Percentiles rank a stretch among this genome's conserved stretches.
phyloP scores from a whole-genome alignment of 2,888 invertebrate species.

The Carabus problematicus region DNA sequence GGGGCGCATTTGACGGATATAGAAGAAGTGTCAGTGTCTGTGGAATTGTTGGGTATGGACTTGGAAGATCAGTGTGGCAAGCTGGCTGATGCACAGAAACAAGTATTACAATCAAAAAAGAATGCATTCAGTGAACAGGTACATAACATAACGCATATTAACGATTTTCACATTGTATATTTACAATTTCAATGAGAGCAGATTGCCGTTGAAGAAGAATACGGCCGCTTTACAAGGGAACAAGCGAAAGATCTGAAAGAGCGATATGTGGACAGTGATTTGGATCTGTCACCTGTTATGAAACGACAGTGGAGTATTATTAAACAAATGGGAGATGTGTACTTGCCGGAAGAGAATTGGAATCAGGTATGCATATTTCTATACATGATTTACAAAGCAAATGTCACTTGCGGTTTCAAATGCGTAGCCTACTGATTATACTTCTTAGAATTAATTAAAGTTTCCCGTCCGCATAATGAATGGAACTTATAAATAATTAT shows the following conservation, averaged over 20 bases:
- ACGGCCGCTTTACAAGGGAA: constrained; percentile 60
- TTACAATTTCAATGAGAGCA: constrained; percentile 43
- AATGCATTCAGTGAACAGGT: constrained; percentile 50
- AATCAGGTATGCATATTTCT: constrained; percentile 57
- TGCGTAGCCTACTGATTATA: no score
- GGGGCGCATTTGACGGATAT: constrained; percentile 17
- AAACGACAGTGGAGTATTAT: constrained; percentile 62
- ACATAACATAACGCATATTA: constrained; percentile 32
- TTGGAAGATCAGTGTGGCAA: constrained; percentile 49
- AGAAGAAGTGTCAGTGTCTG: constrained; percentile 44
- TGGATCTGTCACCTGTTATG: constrained; percentile 53
- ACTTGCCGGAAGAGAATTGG: constrained; percentile 63
- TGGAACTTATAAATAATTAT: background rate
- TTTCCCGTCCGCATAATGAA: background rate
- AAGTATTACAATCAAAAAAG: constrained; percentile 55
- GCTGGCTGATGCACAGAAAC: constrained; percentile 45
- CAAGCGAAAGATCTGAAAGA: constrained; percentile 53
- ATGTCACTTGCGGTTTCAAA: no score
- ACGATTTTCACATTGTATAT: constrained; percentile 14
- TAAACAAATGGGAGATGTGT: constrained; percentile 62
- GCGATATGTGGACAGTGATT: constrained; percentile 39
- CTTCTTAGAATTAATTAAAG: constrained; percentile 5
- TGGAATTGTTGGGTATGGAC: constrained; percentile 49
- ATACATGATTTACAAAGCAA: background rate
- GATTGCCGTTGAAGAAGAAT: constrained; percentile 60